Conservation (phyloP, 2,113 vertebrate species). For the Chaetops frenatus region DNA sequence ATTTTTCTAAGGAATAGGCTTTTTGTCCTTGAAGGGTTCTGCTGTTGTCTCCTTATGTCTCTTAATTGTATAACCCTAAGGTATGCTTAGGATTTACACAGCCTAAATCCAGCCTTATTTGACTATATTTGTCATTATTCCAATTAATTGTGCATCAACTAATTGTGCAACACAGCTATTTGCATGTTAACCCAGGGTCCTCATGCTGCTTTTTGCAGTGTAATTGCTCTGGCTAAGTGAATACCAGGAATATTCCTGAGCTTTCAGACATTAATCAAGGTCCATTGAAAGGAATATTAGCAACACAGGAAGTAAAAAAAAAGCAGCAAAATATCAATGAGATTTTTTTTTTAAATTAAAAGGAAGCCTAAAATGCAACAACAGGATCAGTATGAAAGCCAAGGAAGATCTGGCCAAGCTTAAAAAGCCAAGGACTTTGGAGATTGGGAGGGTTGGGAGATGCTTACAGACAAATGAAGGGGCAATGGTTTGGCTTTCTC, state of each 20-base stretch:
- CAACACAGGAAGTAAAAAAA: background rate
- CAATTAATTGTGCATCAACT: slow-evolving; percentile 68
- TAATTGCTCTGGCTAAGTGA: slow-evolving; percentile 67
- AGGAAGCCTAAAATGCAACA: background rate
- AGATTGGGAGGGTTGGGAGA: background rate
- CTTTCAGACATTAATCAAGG: slow-evolving; percentile 47
- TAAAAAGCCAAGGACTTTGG: background rate
- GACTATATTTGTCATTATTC: slow-evolving; percentile 62
- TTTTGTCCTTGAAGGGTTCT: slow-evolving; percentile 48
- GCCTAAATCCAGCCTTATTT: slow-evolving; percentile 52
- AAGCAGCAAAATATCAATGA: background rate
- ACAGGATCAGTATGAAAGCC: background rate
- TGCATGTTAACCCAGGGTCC: slow-evolving; percentile 54
- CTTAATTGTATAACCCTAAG: slow-evolving; percentile 43
- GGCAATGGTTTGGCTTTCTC: background rate
- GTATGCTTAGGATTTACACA: slow-evolving; percentile 48
- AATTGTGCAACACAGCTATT: slow-evolving; percentile 65
- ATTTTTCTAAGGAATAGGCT: slow-evolving; percentile 26
- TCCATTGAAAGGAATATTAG: slow-evolving; percentile 55
- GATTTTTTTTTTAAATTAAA: background rate
- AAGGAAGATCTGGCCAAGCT: background rate
- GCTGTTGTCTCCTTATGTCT: background rate
- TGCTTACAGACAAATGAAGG: background rate
- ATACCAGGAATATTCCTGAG: slow-evolving; percentile 61
- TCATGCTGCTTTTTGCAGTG: slow-evolving; percentile 56